Evolutionary conservation across 2,888 invertebrate species (phyloP).

Genomic region (Diabrotica balteata): DNA sequence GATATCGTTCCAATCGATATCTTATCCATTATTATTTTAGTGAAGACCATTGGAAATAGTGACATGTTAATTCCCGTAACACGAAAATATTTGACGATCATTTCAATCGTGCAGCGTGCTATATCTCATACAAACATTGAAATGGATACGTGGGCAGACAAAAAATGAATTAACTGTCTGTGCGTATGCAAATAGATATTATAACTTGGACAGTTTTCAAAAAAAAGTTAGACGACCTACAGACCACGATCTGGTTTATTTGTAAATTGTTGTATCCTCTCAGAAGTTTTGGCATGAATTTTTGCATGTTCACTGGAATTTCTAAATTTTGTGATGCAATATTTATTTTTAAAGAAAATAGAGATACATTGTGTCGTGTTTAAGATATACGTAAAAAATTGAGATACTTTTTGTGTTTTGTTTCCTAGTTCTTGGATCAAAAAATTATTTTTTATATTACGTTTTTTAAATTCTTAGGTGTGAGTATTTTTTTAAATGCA

Average conservation of each 20-base stretch:
- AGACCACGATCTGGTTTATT: not conserved
- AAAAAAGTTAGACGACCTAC: not conserved
- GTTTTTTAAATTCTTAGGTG: too few relatives aligned
- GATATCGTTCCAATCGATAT: not conserved
- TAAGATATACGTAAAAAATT: too few relatives aligned
- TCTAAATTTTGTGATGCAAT: not conserved
- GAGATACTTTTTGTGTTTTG: too few relatives aligned
- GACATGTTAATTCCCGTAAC: not conserved
- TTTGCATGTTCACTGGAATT: not conserved
- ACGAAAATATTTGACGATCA: not conserved
- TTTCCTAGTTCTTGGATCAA: too few relatives aligned
- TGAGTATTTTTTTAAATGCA: too few relatives aligned
- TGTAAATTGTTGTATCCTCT: not conserved
- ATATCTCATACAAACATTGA: not conserved
- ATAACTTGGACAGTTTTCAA: not conserved
- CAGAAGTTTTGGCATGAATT: not conserved
- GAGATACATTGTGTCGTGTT: not conserved
- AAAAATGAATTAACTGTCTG: not conserved
- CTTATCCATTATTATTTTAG: not conserved
- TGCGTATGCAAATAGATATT: not conserved
- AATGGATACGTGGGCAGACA: not conserved
- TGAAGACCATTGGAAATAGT: not conserved
- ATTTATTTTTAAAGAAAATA: not conserved
- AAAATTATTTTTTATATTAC: too few relatives aligned
- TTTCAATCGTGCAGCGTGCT: not conserved